These are phyloP conservation scores for Pseudomyrmex flavicornis DNA, from an alignment of 1,140 invertebrate species.

Conservation along the genomic window DNA sequence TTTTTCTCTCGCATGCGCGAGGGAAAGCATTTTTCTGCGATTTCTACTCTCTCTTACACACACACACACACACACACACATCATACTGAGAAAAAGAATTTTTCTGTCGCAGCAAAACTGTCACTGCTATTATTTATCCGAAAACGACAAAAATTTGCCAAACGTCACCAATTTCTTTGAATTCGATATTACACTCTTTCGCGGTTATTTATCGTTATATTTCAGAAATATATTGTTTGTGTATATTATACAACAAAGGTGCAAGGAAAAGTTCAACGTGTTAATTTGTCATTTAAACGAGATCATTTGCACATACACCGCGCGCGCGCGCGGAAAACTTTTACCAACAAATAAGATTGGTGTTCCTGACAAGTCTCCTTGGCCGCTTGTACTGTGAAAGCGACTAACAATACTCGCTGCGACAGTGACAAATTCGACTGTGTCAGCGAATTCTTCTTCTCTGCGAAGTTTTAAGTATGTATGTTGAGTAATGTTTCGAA, in stretches of 20 bases:
- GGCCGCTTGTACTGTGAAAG: background rate
- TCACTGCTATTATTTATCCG: slow-evolving; percentile 8
- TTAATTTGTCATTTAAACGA: background rate
- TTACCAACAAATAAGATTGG: background rate
- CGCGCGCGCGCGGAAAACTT: background rate
- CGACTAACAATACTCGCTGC: slow-evolving; percentile 17
- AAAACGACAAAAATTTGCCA: background rate
- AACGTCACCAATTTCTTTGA: background rate
- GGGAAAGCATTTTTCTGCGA: slow-evolving; percentile 68
- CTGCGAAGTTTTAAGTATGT: slow-evolving; percentile 33
- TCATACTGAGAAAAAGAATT: slow-evolving; percentile 14
- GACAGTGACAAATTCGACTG: slow-evolving; percentile 46
- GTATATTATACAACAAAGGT: slow-evolving; percentile 66
- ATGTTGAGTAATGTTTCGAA: slow-evolving; percentile 46
- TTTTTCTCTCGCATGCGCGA: slow-evolving; percentile 22
- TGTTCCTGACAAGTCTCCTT: slow-evolving; percentile 1
- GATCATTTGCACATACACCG: background rate
- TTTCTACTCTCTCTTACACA: slow-evolving; percentile 62
- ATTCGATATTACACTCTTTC: background rate
- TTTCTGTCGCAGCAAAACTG: background rate
- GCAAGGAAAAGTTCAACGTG: background rate
- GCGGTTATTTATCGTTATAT: background rate
- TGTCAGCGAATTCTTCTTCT: slow-evolving; percentile 42
- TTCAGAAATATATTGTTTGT: slow-evolving; percentile 55
- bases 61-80: background rate